Evolutionary conservation across 1,140 invertebrate species (phyloP).

Genomic region (Drosophila ambigua): DNA sequence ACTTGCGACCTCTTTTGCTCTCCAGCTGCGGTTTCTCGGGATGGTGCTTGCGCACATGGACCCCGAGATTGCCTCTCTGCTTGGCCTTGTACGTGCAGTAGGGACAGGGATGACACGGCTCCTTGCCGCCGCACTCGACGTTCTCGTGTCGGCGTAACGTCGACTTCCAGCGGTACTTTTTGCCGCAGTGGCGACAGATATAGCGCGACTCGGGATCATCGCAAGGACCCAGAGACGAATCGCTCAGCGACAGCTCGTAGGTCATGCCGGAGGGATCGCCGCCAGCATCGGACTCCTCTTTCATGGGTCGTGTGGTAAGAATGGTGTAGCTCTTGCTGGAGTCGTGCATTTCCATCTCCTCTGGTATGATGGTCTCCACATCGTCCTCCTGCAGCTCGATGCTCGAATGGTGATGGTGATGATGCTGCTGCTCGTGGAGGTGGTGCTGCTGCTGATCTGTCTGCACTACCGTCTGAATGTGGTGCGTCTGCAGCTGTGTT

Average conservation of each 20-base stretch:
- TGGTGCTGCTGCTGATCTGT: conserved; percentile 45
- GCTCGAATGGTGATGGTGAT: conserved; percentile 51
- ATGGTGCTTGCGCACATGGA: conserved; percentile 92
- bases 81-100: conserved; percentile 91
- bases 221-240: conserved; percentile 82
- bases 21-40: conserved; percentile 82
- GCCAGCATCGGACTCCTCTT: conserved; percentile 69
- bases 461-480: conserved; percentile 65
- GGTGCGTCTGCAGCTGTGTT: conserved; percentile 67
- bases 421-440: conserved; percentile 60
- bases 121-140: conserved; percentile 94
- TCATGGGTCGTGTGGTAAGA: conserved; percentile 78
- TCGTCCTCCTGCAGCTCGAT: conserved; percentile 75
- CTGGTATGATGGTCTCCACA: conserved; percentile 74
- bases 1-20: conserved; percentile 79
- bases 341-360: conserved; percentile 69
- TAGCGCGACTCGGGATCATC: conserved; percentile 88
- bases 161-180: conserved; percentile 92
- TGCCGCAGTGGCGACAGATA: conserved; percentile 91
- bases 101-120: conserved; percentile 91
- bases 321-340: conserved; percentile 82
- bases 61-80: conserved; percentile 91
- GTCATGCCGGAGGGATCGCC: conserved; percentile 75
- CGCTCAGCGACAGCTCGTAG: conserved; percentile 80
- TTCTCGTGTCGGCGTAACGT: conserved; percentile 92